These are phyloP conservation scores for Anastrepha ludens DNA, from an alignment of 1,140 invertebrate species.

Conservation along the genomic window DNA sequence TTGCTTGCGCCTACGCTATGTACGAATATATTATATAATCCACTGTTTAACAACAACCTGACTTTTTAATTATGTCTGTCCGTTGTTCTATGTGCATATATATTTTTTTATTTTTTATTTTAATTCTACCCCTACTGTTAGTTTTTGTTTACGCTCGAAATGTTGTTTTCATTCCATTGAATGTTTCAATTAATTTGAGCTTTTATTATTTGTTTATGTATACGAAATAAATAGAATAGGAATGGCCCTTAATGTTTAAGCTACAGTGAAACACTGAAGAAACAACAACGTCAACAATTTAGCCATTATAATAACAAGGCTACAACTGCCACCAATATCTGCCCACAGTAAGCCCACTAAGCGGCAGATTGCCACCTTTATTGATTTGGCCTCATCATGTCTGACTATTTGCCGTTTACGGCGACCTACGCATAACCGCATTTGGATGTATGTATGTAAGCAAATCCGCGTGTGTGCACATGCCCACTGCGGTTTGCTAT, in stretches of 20 bases:
- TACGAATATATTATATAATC: not conserved
- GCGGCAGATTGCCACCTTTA: not conserved
- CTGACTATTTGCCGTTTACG: slow-evolving; percentile 11
- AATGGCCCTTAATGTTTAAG: not conserved
- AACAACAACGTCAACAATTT: not conserved
- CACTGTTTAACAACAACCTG: slow-evolving; percentile 18
- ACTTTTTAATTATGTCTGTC: not conserved
- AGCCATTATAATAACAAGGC: not conserved
- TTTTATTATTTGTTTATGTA: slow-evolving; percentile 43
- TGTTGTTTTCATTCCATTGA: slow-evolving; percentile 49
- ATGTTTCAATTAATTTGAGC: slow-evolving; percentile 22
- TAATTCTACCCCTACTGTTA: not conserved
- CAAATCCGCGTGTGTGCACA: not conserved
- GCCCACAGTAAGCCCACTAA: slow-evolving; percentile 15
- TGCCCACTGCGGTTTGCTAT: not conserved
- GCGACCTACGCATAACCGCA: not conserved
- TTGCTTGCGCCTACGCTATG: not conserved
- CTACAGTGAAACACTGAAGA: not conserved
- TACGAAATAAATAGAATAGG: not conserved
- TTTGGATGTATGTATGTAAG: not conserved
- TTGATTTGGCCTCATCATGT: not conserved
- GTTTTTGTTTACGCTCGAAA: slow-evolving; percentile 32
- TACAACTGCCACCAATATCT: not conserved
- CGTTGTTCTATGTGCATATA: not conserved
- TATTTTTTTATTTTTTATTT: not conserved